phyloP scores from a whole-genome alignment of 2,888 invertebrate genomes.

The Leucophenga montana region DNA sequence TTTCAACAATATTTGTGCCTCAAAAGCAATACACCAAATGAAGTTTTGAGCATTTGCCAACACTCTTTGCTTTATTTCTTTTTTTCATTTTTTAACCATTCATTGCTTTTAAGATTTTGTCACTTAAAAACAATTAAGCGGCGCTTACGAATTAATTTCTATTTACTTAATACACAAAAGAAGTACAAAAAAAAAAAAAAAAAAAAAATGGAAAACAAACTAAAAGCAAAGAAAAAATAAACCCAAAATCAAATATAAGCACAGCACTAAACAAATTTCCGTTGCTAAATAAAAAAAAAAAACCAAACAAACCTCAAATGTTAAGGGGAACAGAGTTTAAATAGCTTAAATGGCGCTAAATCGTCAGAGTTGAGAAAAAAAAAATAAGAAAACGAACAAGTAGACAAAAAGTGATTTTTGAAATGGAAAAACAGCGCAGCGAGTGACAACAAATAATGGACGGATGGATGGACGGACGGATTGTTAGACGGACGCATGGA shows the following conservation, averaged over 20 bases:
- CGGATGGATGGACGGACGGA: slow-evolving; percentile 1
- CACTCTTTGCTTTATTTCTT: too few species aligned
- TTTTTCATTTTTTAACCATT: background rate
- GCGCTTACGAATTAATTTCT: slow-evolving; percentile 24
- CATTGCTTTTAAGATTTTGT: background rate
- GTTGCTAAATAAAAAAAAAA: slow-evolving; percentile 16
- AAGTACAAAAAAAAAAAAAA: background rate
- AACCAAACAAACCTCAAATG: too few species aligned
- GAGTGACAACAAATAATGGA: slow-evolving; percentile 1
- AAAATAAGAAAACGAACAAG: background rate
- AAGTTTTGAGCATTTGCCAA: too few species aligned
- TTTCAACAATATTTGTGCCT: too few species aligned
- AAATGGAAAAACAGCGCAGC: slow-evolving; percentile 24
- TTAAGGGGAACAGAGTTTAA: slow-evolving; percentile 8
- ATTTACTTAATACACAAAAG: background rate
- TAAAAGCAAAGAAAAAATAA: background rate
- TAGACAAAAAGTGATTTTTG: background rate
- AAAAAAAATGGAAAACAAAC: too few species aligned
- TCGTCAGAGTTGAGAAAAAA: background rate
- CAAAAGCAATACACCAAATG: too few species aligned
- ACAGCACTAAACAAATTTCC: slow-evolving; percentile 29
- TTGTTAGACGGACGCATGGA: too few species aligned
- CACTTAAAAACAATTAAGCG: slow-evolving; percentile 18
- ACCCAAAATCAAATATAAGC: slow-evolving; percentile 14
- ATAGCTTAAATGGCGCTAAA: slow-evolving; percentile 27